These are phyloP conservation scores for Ageneiosus marmoratus DNA, from an alignment of 2,113 vertebrate species.

Conservation along the genomic window DNA sequence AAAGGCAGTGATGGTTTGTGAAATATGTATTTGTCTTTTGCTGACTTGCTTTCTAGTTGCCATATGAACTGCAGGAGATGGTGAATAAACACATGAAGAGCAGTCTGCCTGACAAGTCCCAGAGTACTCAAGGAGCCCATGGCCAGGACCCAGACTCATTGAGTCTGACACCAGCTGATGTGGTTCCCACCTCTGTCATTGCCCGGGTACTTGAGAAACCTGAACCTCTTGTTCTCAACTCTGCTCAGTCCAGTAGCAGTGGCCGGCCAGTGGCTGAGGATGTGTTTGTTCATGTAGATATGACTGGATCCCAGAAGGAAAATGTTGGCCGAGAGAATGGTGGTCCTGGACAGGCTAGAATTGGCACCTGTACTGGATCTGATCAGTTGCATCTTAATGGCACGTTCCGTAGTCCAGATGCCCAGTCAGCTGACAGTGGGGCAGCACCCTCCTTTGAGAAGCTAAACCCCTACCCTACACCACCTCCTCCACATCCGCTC, in stretches of 20 bases:
- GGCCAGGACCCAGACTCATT: conserved; percentile 71
- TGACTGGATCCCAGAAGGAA: conserved; percentile 76
- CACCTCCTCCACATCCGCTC: conserved; percentile 81
- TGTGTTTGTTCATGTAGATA: conserved; percentile 96
- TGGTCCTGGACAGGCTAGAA: conserved; percentile 59
- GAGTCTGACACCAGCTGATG: conserved; percentile 79
- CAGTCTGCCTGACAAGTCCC: conserved; percentile 68
- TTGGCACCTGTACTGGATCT: conserved; percentile 51
- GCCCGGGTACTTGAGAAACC: conserved; percentile 96
- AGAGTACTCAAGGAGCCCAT: conserved; percentile 64
- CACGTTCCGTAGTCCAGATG: conserved; percentile 74
- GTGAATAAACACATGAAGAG: conserved; percentile 91
- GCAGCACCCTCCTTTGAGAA: conserved; percentile 81
- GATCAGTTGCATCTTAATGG: conserved; percentile 78
- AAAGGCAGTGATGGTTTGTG: background rate
- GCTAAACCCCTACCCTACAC: conserved; percentile 88
- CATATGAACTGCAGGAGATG: conserved; percentile 96
- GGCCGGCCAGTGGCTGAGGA: conserved; percentile 87
- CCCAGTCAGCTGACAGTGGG: conserved; percentile 68
- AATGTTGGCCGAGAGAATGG: conserved; percentile 67
- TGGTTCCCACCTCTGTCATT: conserved; percentile 92
- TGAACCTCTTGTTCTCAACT: conserved; percentile 92
- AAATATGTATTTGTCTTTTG: conserved; percentile 40
- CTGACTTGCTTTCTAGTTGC: conserved; percentile 74
- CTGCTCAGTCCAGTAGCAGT: conserved; percentile 89